A percentile compares a stretch with the other conserved stretches of the same genome.
These are phyloP conservation scores for Drosophila testacea DNA, from an alignment of 2,888 invertebrate species.

Conservation along the genomic window DNA sequence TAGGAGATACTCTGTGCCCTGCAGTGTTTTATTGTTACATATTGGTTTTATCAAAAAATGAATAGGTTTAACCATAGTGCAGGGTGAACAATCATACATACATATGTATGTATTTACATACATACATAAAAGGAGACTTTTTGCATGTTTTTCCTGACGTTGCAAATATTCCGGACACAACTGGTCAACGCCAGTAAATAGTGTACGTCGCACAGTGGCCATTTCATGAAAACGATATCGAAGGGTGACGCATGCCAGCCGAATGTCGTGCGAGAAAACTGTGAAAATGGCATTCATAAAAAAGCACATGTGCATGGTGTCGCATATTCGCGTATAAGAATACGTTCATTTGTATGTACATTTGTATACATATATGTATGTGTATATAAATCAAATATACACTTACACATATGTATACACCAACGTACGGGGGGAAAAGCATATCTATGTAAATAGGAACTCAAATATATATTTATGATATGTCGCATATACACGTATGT, in stretches of 20 bases:
- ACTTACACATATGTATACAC: constrained; percentile 3
- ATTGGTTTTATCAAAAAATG: not conserved
- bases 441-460: not conserved
- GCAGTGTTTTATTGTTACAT: not conserved
- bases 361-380: not conserved
- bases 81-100: constrained; percentile 10
- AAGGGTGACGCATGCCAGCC: constrained; percentile 61
- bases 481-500: not conserved
- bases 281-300: constrained; percentile 68
- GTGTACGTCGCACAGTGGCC: constrained; percentile 42
- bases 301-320: constrained; percentile 42
- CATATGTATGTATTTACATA: constrained; percentile 17
- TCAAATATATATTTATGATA: constrained; percentile 14
- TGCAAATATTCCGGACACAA: constrained; percentile 68
- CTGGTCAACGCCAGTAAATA: constrained; percentile 65
- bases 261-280: constrained; percentile 57
- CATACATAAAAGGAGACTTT: constrained; percentile 53
- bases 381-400: constrained; percentile 14
- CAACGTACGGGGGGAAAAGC: no score
- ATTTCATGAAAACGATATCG: constrained; percentile 52
- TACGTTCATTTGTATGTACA: constrained; percentile 14
- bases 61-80: constrained; percentile 28
- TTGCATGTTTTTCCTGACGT: constrained; percentile 61
- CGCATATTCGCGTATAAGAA: constrained; percentile 41
- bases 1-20: not conserved